A percentile compares a stretch with the other conserved stretches of the same genome.
Evolutionary conservation across 2,113 vertebrate genomes (phyloP).

Genomic region (Trochalopteron elliotii): DNA sequence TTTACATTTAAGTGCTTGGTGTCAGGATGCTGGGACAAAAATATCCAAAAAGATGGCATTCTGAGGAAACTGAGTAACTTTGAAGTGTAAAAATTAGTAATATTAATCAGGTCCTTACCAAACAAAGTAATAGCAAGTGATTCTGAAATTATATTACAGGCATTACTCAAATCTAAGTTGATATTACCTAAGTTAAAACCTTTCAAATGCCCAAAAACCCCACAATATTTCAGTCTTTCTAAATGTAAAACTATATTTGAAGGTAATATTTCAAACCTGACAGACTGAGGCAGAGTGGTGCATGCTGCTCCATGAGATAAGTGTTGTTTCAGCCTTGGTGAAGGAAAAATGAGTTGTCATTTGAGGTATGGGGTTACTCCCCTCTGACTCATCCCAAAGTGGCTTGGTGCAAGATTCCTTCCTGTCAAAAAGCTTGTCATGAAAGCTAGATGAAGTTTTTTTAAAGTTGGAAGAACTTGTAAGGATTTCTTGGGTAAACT

Average conservation of each 20-base stretch:
- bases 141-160: not conserved
- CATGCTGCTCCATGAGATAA: not conserved
- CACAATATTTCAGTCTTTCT: not conserved
- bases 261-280: not conserved
- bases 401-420: not conserved
- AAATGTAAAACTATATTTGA: not conserved
- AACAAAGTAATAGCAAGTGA: not conserved
- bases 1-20: not conserved
- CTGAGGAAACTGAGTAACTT: not conserved
- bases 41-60: not conserved
- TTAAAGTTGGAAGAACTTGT: not conserved
- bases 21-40: not conserved
- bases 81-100: not conserved
- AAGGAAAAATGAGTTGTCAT: not conserved
- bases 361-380: not conserved
- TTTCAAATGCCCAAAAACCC: accelerated
- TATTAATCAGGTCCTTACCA: not conserved
- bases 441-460: not conserved
- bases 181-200: not conserved
- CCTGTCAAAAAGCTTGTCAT: not conserved
- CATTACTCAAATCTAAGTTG: not conserved
- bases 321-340: not conserved
- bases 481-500: not conserved
- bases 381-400: not conserved
- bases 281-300: not conserved